Evolutionary conservation across 2,888 invertebrate species (phyloP), one percentile per base, ranked within the genome.

Genomic region (Eupithecia abbreviata): DNA sequence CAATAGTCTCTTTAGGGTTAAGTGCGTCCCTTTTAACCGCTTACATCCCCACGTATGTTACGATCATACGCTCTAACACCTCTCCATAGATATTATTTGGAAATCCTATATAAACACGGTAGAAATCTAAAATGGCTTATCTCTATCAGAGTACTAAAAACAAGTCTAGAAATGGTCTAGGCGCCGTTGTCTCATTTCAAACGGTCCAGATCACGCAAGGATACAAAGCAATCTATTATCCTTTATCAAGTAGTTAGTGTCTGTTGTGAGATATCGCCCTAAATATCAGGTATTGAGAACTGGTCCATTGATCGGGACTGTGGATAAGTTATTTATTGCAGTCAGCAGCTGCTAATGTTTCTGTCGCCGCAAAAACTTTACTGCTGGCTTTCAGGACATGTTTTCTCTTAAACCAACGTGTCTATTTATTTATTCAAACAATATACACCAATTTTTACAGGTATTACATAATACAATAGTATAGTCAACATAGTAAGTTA

Each of bases 261-360:
- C 77, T 69, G 69, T 81, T 80, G 80, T 62, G 80, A 79, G 80
- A 87, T 82, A 77, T 86, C 82, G 82, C 79, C 82, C 83, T 83
- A 82, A 84, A 85, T 85, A 84, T 85, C 83, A 79, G 81, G 78
- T 81, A 76, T 79, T 73, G 62, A 80, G 77, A 82, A 86, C 84
- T 82, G 82, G 85, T 84, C 83, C 85, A 87, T 86, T 84, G 88
- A 89, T 90, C 84, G 85, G 79, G 82, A 85, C 83, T 75, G 81
- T 79, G 82, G 87, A 87, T 89, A 87, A 87, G 85, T 86, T 84
- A 85, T 85, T 85, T 85, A 85, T 85, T 86, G 83, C 83, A 79
- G 76, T 79, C 80, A 75, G 81, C 90, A 88, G 89, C 87, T 90
- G 88, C 88, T 81, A 80, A 76, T 76, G 81, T 84, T 86, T 85